Base-by-base conservation (phyloP, 2,797 vertebrate genomes). In the Acipenser transmontanus region DNA sequence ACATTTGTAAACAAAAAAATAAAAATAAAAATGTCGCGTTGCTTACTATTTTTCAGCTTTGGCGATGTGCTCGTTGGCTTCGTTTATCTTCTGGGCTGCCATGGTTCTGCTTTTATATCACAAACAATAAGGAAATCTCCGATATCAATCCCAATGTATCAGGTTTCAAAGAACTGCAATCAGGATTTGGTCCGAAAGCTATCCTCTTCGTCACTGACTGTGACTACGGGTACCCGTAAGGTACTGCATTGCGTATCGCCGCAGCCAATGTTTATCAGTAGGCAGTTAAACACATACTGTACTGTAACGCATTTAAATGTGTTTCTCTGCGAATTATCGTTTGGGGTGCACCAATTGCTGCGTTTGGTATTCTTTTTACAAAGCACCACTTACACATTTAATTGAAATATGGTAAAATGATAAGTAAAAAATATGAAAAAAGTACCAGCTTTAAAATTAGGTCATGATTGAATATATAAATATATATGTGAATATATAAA, bases 61-160 rank as follows among this genome's bases (percentile, higher is more conserved):
- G 0, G 93, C 92, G 62, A 99, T 91, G 73, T 98, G 97, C 71
- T 99, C 97, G 6, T 98, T 88, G 1, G 92, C 97, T 73, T 98
- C 97, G 78, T 97, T 98, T 70, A 99, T 99, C 83, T 99, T 99
- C 87, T 98, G 95, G 8, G 97, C 96, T 34, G 95, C 95, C 96
- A 98, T 98, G 54, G 59, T 68, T 69, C 12, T 47, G 7, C 8
- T 1, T 9, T 47, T 0, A 47, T 17, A 13, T 7, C 70, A 61
- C 8, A 61, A 34, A 8, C 8, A 34, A 6, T 7, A 10, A 34
- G 47, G 8, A 8, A 61, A 12, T 61, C 13, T 7, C 13, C 60
- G 2, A n/a, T 6, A 4, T n/a, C 59, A 13, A n/a, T 8, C 8
- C 51, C 12, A 12, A 52, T 8, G 12, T 52, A 52, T 34, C 34